Conservation (phyloP, 2,888 invertebrate species). For the Caenorhabditis angaria region DNA sequence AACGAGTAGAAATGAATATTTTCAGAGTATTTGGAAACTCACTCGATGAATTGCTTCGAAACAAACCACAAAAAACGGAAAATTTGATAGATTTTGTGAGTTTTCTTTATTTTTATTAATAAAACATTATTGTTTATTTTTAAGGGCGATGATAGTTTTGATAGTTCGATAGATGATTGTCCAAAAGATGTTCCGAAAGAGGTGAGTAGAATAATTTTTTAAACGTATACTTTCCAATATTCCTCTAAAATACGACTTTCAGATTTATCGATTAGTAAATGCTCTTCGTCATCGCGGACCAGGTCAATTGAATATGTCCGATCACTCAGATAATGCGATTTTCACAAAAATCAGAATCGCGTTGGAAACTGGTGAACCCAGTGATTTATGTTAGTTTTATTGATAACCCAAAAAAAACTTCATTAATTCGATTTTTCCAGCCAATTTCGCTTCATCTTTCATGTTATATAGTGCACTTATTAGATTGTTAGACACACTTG, state of each 20-base stretch:
- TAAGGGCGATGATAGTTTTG: conserved; percentile 34
- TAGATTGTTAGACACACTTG: conserved; percentile 52
- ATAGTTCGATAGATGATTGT: conserved; percentile 18
- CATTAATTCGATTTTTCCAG: conserved; percentile 17
- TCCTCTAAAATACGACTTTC: not conserved
- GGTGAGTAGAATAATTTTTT: not conserved
- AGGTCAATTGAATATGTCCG: conserved; percentile 26
- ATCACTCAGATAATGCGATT: conserved; percentile 30
- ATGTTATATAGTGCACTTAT: conserved; percentile 54
- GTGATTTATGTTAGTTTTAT: conserved; percentile 46
- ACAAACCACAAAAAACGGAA: conserved; percentile 27
- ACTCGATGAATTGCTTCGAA: conserved; percentile 18
- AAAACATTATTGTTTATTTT: conserved; percentile 4
- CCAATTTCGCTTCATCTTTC: conserved; percentile 37
- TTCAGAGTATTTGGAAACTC: conserved; percentile 37
- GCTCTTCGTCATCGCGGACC: conserved; percentile 43
- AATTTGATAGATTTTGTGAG: conserved; percentile 61
- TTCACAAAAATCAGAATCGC: conserved; percentile 48
- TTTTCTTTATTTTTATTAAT: conserved; percentile 9
- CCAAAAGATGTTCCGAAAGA: conserved; percentile 43
- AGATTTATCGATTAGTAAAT: conserved; percentile 40
- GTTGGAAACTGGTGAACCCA: conserved; percentile 46
- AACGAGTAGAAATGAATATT: conserved; percentile 75
- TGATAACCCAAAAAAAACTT: not conserved
- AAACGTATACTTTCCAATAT: not conserved